Evolutionary conservation across 2,113 vertebrate species (phyloP).

Genomic region (Carassius gibelio): DNA sequence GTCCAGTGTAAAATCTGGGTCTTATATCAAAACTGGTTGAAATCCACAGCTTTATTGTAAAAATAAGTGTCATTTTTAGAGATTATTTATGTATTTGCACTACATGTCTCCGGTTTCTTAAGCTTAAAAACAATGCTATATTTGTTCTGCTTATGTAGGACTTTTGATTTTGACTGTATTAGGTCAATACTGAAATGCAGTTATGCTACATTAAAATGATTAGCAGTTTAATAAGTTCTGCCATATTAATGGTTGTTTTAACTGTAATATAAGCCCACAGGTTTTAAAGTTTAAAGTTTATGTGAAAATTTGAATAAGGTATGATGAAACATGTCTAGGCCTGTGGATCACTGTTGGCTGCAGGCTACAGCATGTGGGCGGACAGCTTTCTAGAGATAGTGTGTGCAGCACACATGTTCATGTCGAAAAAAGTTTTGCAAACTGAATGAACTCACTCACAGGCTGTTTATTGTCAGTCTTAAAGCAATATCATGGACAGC

Average conservation of each 20-base stretch:
- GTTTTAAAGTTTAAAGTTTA: constrained; percentile 24
- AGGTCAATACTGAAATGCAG: not conserved
- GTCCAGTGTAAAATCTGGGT: not conserved
- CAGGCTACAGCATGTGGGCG: constrained; percentile 18
- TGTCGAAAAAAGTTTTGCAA: not conserved
- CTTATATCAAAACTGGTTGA: not conserved
- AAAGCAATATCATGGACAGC: not conserved
- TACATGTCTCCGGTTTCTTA: not conserved
- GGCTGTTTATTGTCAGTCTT: not conserved
- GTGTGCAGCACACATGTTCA: constrained; percentile 8
- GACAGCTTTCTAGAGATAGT: constrained; percentile 23
- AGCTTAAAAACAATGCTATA: not conserved
- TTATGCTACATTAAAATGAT: not conserved
- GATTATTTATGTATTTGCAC: not conserved
- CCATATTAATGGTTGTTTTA: not conserved
- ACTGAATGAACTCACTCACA: not conserved
- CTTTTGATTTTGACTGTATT: constrained; percentile 4
- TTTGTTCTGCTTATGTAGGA: constrained; percentile 2
- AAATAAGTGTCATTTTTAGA: too few relatives aligned
- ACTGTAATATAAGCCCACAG: not conserved
- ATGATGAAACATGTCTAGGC: constrained; percentile 40
- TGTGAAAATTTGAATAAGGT: constrained; percentile 27
- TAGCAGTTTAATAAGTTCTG: constrained; percentile 28
- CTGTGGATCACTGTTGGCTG: not conserved
- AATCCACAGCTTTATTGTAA: not conserved